A percentile compares a stretch with the other conserved stretches of the same genome.
Conservation (phyloP, 2,888 invertebrate species). For the Busseola fusca region DNA sequence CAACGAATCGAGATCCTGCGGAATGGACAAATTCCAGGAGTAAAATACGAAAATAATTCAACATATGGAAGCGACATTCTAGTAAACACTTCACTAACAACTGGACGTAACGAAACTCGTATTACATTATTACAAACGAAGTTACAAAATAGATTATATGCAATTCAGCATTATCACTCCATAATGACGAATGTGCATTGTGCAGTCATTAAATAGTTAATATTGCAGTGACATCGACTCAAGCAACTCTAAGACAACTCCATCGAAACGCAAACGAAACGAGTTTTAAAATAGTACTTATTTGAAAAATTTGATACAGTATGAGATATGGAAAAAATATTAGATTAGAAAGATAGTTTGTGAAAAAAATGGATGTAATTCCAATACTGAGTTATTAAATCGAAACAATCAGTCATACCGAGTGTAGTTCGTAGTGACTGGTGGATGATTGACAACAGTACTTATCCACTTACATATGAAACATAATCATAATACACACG, state of each 20-base stretch:
- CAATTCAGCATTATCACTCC: slow-evolving; percentile 25
- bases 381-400: not conserved
- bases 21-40: not conserved
- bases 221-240: slow-evolving; percentile 18
- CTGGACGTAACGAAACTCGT: not conserved
- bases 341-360: not conserved
- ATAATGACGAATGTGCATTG: slow-evolving; percentile 28
- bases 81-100: not conserved
- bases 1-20: too few relatives aligned
- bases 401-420: not conserved
- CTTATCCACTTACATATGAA: not conserved
- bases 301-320: slow-evolving; percentile 12
- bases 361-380: not conserved
- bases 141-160: not conserved
- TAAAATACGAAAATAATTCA: not conserved
- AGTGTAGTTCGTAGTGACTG: too few relatives aligned
- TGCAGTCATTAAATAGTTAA: slow-evolving; percentile 29
- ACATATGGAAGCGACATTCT: not conserved
- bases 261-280: slow-evolving; percentile 36
- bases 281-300: slow-evolving; percentile 20
- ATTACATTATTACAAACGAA: not conserved
- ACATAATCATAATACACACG: not conserved
- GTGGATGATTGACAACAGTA: too few relatives aligned
- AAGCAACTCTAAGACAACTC: slow-evolving; percentile 31
- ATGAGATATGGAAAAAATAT: not conserved